Percentiles rank a stretch among this genome's conserved stretches.
These are phyloP conservation scores for Sebastes hubbsi DNA, from an alignment of 2,797 vertebrate genomes.

Conservation along the genomic window DNA sequence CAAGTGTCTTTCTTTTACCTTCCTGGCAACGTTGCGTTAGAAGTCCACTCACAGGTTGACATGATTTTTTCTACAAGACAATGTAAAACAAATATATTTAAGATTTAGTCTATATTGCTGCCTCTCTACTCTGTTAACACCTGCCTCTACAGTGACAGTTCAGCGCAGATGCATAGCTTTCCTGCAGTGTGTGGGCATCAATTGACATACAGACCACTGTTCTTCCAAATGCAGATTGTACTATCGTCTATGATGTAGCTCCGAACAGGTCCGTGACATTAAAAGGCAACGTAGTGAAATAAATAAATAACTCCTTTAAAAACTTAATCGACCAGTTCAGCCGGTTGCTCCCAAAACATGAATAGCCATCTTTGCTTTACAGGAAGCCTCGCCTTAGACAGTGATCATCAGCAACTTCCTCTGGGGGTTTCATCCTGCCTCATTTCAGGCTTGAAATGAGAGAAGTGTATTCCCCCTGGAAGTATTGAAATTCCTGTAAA, in stretches of 20 bases:
- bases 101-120: not conserved
- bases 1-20: not conserved
- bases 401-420: conserved; percentile 39
- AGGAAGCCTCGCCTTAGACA: conserved; percentile 34
- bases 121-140: not conserved
- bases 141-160: not conserved
- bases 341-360: conserved; percentile 5
- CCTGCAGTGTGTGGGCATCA: not conserved
- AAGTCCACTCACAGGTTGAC: not conserved
- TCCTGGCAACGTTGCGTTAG: not conserved
- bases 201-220: not conserved
- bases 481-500: conserved; percentile 16
- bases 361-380: conserved; percentile 21
- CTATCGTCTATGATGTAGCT: not conserved
- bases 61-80: not conserved
- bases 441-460: conserved; percentile 27
- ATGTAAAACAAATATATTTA: not conserved
- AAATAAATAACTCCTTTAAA: not conserved
- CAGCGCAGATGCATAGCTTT: not conserved
- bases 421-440: conserved; percentile 15
- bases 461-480: conserved; percentile 9
- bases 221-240: not conserved
- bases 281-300: not conserved
- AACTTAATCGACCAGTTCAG: not conserved
- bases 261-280: not conserved